Base-by-base conservation (phyloP, 2,888 invertebrate genomes). In the Frankliniella intonsa region DNA sequence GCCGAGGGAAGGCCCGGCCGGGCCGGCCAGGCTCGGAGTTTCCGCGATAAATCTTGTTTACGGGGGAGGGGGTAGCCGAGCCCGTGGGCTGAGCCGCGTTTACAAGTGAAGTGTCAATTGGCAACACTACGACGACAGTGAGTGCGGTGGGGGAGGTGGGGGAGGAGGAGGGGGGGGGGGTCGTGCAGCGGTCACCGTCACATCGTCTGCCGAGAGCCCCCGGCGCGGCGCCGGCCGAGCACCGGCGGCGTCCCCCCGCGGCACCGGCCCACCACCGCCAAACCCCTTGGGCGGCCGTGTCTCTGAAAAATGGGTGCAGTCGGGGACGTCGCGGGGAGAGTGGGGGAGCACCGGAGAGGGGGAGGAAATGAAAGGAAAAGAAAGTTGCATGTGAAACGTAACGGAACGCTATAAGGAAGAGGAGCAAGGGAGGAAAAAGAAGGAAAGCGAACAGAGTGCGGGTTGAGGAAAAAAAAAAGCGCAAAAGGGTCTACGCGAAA, bases 91-190 rank as follows among this genome's bases (percentile, higher is more conserved):
- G 14, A 19, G 14, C 55, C 25, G 69, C 69, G 69, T 76, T 76
- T 76, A 76, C 69, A 76, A 76, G 69, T 76, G 69, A 76, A 76
- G 69, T 76, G 69, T 76, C 69, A 76, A 76, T 76, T 76, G 69
- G 69, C 69, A 22, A 8, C 69, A 22, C 69, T 76, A 9, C n/a
- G 69, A 76, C 69, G 69, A 25, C 22, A 12, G n/a, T 25, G 69
- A 11, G 69, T 25, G 7, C 69, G 69, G 69, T 9, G n/a, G 65
- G 1, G 17, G 65, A n/a, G n/a, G 65, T 11, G 14, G 14, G 51
- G 51, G 51, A 14, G 51, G 51, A 9, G 19, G 55, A 19, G 62
- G 62, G 62, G 62, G 17, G 62, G 62, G 11, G 55, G 55, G 38
- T 38, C 38, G 38, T 38, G 38, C 38, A 2, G 38, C 38, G 38